Conservation (phyloP, 2,113 vertebrate genomes). For the Thalassoma bifasciatum region DNA sequence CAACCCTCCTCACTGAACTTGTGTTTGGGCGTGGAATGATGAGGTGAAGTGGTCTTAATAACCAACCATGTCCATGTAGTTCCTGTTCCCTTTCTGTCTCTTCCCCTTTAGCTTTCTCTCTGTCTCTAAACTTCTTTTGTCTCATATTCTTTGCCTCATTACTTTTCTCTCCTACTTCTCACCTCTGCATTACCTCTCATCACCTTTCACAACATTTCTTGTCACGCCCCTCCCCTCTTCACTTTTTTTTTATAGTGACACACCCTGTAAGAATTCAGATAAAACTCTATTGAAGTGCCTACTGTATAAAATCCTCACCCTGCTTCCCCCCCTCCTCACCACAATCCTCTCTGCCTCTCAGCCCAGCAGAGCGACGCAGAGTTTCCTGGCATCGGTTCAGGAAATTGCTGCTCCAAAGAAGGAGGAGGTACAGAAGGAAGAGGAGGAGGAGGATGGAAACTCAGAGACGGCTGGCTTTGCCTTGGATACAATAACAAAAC, state of each 20-base stretch:
- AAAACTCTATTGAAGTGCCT: constrained; percentile 80
- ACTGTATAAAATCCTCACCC: constrained; percentile 84
- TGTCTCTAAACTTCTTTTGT: neutral
- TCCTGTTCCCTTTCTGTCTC: neutral
- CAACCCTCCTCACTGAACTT: neutral
- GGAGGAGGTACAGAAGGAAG: constrained; percentile 79
- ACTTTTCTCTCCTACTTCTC: constrained; percentile 18
- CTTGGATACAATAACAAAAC: constrained; percentile 93
- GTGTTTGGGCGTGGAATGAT: neutral
- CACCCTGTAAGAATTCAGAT: constrained; percentile 67
- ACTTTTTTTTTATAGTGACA: constrained; percentile 6
- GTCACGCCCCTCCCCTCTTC: neutral
- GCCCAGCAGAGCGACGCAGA: constrained; percentile 87
- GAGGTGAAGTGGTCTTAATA: neutral
- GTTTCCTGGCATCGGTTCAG: constrained; percentile 98
- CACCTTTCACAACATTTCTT: neutral
- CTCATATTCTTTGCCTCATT: constrained; percentile 11
- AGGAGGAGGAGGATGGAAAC: constrained; percentile 91
- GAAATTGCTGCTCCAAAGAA: constrained; percentile 92
- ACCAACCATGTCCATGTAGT: constrained; percentile 5
- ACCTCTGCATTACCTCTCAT: constrained; percentile 6
- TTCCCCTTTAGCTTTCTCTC: neutral
- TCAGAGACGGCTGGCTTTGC: constrained; percentile 88
- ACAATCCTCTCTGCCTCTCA: constrained; percentile 88
- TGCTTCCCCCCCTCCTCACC: constrained; percentile 84